These are phyloP conservation scores for Ibidorhyncha struthersii DNA, from an alignment of 2,113 vertebrate species.

Conservation along the genomic window DNA sequence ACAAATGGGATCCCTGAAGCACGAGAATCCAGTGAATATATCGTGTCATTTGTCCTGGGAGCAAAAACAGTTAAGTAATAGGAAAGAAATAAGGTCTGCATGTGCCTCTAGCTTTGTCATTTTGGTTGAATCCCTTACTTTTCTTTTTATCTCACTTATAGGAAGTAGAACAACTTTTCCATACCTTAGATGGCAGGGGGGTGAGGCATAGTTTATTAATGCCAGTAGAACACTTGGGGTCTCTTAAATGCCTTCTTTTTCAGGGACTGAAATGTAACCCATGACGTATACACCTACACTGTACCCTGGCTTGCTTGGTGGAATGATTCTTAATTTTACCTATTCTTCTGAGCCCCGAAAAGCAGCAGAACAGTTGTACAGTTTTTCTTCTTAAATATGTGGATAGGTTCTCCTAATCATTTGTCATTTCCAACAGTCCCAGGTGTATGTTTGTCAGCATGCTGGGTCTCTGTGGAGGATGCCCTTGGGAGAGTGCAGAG, in stretches of 20 bases:
- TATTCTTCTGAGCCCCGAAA: background rate
- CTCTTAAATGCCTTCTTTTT: background rate
- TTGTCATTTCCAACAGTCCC: background rate
- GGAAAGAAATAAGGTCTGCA: background rate
- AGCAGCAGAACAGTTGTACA: background rate
- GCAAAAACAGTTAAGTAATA: slow-evolving; percentile 90
- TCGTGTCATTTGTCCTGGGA: slow-evolving; percentile 90
- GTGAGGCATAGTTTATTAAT: background rate
- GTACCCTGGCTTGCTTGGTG: background rate
- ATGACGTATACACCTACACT: background rate
- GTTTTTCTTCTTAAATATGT: background rate
- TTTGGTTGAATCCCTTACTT: background rate
- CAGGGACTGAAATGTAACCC: background rate
- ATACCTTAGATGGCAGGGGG: background rate
- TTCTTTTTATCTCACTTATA: background rate
- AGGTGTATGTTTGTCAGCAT: background rate
- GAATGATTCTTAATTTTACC: background rate
- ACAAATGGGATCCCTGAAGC: slow-evolving; percentile 83
- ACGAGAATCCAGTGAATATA: slow-evolving; percentile 84
- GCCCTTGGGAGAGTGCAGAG: background rate
- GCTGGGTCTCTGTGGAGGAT: background rate
- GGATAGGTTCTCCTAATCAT: background rate
- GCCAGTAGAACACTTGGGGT: background rate
- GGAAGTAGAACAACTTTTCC: background rate
- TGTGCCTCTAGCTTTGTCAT: background rate